Conservation (phyloP, 2,888 invertebrate genomes). For the Pomacea canaliculata region DNA sequence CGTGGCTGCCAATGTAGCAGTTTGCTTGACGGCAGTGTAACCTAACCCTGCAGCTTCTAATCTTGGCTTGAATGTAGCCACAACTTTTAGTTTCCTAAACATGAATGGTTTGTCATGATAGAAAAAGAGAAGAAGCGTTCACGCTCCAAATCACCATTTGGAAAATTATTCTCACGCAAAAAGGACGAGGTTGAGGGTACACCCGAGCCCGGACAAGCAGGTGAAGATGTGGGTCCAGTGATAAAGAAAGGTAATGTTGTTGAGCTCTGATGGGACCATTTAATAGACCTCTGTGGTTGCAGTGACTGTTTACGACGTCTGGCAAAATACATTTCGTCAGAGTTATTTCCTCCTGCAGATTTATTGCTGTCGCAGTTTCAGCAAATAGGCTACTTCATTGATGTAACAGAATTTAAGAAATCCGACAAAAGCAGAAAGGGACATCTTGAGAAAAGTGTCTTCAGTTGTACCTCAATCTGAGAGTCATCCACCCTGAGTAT, state of each 20-base stretch:
- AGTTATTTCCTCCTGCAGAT: no score
- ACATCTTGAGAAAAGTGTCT: no score
- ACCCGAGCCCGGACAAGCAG: constrained; percentile 12
- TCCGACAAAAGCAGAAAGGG: no score
- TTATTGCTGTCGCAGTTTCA: no score
- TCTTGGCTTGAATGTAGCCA: not conserved
- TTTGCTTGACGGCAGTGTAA: constrained; percentile 8
- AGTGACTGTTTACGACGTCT: no score
- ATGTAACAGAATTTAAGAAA: no score
- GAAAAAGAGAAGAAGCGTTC: constrained; percentile 80
- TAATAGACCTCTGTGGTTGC: not conserved
- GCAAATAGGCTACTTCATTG: no score
- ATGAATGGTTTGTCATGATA: constrained; percentile 16
- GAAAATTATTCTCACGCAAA: constrained; percentile 69
- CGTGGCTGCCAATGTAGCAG: no score
- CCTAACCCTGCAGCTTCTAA: constrained; percentile 16
- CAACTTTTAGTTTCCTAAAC: not conserved
- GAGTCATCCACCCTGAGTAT: no score
- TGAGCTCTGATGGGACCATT: not conserved
- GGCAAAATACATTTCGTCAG: no score
- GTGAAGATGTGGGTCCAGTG: not conserved
- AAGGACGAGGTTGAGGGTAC: constrained; percentile 32
- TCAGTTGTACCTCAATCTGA: no score
- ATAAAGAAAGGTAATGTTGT: not conserved
- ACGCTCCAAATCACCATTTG: constrained; percentile 93